These are phyloP conservation scores for Tachina fera DNA, from an alignment of 2,888 invertebrate species.

Conservation along the genomic window DNA sequence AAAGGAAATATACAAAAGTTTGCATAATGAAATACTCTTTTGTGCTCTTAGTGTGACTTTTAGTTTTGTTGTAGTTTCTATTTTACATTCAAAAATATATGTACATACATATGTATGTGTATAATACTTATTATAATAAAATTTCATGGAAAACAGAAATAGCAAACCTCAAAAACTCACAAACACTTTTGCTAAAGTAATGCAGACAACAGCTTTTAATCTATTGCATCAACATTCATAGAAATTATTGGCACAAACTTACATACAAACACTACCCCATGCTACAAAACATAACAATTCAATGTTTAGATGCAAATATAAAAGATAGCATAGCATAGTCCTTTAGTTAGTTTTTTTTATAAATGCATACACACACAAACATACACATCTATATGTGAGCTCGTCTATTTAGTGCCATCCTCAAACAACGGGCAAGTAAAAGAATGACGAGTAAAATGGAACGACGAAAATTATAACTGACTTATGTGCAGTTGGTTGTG, in stretches of 20 bases:
- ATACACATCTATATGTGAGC: background rate
- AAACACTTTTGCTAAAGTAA: conserved; percentile 62
- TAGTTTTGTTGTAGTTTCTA: conserved; percentile 37
- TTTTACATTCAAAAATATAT: background rate
- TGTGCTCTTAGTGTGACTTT: conserved; percentile 33
- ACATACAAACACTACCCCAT: background rate
- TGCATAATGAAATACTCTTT: conserved; percentile 60
- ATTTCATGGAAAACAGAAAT: conserved; percentile 56
- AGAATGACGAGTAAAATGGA: conserved; percentile 47
- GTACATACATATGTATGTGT: conserved; percentile 3
- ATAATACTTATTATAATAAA: conserved; percentile 62
- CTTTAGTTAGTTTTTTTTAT: conserved; percentile 18
- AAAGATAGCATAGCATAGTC: background rate
- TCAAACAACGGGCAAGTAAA: conserved; percentile 29
- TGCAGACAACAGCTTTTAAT: conserved; percentile 66
- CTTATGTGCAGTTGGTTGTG: conserved; percentile 56
- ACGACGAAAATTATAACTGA: conserved; percentile 65
- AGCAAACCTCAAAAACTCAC: conserved; percentile 66
- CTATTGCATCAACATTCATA: conserved; percentile 39
- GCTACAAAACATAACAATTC: background rate
- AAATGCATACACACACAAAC: no score
- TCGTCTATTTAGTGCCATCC: conserved; percentile 9
- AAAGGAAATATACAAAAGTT: conserved; percentile 41
- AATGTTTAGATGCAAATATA: conserved; percentile 30
- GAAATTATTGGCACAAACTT: conserved; percentile 1